These are phyloP conservation scores for Bathynomus jamesi DNA, from an alignment of 1,140 invertebrate genomes.

Conservation along the genomic window DNA sequence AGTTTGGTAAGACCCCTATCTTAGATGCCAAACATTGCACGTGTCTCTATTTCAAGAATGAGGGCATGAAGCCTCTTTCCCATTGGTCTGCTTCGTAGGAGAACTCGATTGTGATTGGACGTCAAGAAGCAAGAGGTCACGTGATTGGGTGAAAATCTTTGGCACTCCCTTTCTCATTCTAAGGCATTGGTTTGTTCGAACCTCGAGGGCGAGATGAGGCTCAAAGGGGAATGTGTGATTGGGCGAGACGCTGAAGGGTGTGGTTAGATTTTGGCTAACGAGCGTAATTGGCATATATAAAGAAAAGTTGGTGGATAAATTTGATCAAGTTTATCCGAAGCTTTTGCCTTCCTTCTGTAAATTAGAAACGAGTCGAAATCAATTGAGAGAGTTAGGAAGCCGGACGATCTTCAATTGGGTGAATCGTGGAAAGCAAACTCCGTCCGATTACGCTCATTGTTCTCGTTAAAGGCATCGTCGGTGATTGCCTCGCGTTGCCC, in stretches of 20 bases:
- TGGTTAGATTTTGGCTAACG: conserved; percentile 14
- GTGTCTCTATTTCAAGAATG: not conserved
- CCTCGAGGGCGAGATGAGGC: not conserved
- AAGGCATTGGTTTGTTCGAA: not conserved
- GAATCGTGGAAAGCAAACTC: conserved; percentile 10
- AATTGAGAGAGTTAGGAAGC: conserved; percentile 21
- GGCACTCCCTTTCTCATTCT: not conserved
- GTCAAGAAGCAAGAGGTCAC: not conserved
- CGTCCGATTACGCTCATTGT: conserved; percentile 21
- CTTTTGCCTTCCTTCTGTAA: conserved; percentile 26
- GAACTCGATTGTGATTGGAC: not conserved
- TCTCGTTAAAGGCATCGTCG: conserved; percentile 10
- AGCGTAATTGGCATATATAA: conserved; percentile 34
- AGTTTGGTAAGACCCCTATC: not conserved
- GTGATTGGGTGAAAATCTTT: not conserved
- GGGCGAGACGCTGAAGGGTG: conserved; percentile 10
- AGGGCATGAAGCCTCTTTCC: not conserved
- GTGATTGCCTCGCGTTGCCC: conserved; percentile 11
- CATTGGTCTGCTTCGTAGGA: not conserved
- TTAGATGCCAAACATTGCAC: not conserved
- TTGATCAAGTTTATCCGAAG: conserved; percentile 32
- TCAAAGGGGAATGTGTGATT: not conserved
- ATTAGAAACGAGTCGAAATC: conserved; percentile 25
- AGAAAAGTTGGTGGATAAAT: conserved; percentile 35
- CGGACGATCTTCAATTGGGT: conserved; percentile 3